Base-by-base conservation (phyloP, 2,888 invertebrate species). In the Drosophila recens region DNA sequence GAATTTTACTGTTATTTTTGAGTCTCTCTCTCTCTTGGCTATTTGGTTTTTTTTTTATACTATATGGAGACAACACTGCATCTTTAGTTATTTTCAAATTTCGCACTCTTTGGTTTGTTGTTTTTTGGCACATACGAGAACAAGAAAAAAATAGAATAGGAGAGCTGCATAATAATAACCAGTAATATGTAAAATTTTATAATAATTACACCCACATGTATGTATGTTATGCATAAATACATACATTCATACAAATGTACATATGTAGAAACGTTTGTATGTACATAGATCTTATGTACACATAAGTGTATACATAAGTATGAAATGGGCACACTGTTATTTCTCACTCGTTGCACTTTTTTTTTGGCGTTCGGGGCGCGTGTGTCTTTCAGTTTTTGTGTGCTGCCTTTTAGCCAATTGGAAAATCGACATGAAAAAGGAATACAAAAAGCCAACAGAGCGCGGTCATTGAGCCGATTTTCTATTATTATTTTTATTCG, bases 1-100 rank as follows among this genome's bases (percentile, higher is more conserved):
- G 69, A 83, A 78, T 78, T 87, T 87, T 70, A 76, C 87, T 81
- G 78, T 71, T 87, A 78, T 83, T 81, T 72, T 71, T 42, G 40
- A 52, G 65, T 46, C 59, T 65, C n/a, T n/a, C n/a, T n/a, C n/a
- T n/a, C n/a, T n/a, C n/a, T n/a, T n/a, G n/a, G n/a, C n/a, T n/a
- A n/a, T n/a, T n/a, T n/a, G n/a, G n/a, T n/a, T n/a, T n/a, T n/a
- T n/a, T n/a, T n/a, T n/a, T n/a, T n/a, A n/a, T n/a, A n/a, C n/a
- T n/a, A n/a, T n/a, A 27, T 27, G 27, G 27, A 27, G 6, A 27
- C 27, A 27, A 27, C 34, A 20, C 52, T 66, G 67, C 70, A 70
- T 79, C 80, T n/a, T n/a, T 67, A 65, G 58, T 65, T 79, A 56
- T 42, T 65, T 73, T 67, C n/a, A 30, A 66, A 76, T 52, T 65